These are phyloP conservation scores for Pollicipes pollicipes DNA, from an alignment of 1,140 invertebrate species.

Conservation along the genomic window DNA sequence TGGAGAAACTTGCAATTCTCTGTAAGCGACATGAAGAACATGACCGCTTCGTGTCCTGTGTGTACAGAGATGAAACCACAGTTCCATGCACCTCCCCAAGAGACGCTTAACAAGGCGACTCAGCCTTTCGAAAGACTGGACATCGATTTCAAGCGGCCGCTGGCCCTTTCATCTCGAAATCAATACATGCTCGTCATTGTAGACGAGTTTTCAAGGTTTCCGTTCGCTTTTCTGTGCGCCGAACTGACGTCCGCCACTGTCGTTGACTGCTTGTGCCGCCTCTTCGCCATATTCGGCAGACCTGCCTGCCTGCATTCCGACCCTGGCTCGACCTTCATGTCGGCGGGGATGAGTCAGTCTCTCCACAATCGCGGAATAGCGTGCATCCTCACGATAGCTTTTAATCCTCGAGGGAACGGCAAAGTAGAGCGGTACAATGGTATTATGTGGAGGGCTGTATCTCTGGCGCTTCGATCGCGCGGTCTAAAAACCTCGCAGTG, in stretches of 20 bases:
- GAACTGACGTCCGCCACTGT: neutral
- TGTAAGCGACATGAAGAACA: too few relatives aligned
- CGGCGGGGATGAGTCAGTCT: neutral
- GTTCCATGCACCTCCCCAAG: too few relatives aligned
- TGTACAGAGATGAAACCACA: too few relatives aligned
- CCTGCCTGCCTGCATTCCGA: slow-evolving; percentile 1
- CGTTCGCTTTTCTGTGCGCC: slow-evolving; percentile 6
- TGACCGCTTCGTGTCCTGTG: too few relatives aligned
- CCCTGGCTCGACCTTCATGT: slow-evolving; percentile 4
- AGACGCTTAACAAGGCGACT: too few relatives aligned
- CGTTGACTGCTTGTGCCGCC: neutral
- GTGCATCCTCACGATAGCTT: neutral
- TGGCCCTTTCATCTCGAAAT: neutral
- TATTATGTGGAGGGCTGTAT: slow-evolving; percentile 5
- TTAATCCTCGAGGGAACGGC: neutral
- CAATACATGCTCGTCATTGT: neutral
- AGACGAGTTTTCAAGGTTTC: slow-evolving; percentile 9
- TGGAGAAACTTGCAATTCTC: too few relatives aligned
- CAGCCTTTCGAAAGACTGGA: too few relatives aligned
- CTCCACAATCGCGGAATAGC: neutral
- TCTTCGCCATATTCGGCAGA: slow-evolving; percentile 6
- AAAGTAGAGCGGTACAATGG: slow-evolving; percentile 3
- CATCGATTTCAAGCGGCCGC: too few relatives aligned
- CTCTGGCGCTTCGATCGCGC: too few relatives aligned
- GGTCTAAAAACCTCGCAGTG: too few relatives aligned